A percentile compares a stretch with the other conserved stretches of the same genome.
phyloP scores from a whole-genome alignment of 2,113 vertebrate species.

The Elgaria multicarinata region DNA sequence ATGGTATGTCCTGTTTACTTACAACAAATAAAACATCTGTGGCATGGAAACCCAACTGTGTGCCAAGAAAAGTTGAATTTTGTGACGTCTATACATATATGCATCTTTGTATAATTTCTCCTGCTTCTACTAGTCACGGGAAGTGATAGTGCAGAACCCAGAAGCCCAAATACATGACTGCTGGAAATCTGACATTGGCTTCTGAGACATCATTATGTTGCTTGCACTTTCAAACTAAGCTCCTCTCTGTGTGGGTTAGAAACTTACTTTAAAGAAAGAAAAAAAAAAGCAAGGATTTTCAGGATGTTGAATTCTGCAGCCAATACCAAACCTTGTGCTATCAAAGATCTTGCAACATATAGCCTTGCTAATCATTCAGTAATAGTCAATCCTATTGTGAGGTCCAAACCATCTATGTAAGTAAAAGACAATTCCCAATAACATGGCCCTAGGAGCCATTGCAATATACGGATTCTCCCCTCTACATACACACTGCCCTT shows the following conservation, averaged over 20 bases:
- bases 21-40: not conserved
- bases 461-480: not conserved
- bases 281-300: not conserved
- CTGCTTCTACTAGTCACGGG: not conserved
- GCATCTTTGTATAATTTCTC: not conserved
- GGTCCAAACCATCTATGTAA: not conserved
- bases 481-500: not conserved
- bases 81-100: not conserved
- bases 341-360: not conserved
- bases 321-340: not conserved
- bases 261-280: not conserved
- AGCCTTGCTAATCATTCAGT: not conserved
- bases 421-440: not conserved
- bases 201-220: not conserved
- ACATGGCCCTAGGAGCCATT: not conserved
- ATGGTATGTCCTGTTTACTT: not conserved
- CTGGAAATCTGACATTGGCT: not conserved
- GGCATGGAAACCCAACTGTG: not conserved
- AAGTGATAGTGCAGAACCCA: not conserved
- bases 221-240: not conserved
- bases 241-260: not conserved
- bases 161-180: not conserved
- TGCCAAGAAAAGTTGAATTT: not conserved
- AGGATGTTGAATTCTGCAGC: not conserved
- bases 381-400: not conserved